A percentile compares a stretch with the other conserved stretches of the same genome.
Conservation (phyloP, 2,888 invertebrate genomes). For the Limenitis camilla region DNA sequence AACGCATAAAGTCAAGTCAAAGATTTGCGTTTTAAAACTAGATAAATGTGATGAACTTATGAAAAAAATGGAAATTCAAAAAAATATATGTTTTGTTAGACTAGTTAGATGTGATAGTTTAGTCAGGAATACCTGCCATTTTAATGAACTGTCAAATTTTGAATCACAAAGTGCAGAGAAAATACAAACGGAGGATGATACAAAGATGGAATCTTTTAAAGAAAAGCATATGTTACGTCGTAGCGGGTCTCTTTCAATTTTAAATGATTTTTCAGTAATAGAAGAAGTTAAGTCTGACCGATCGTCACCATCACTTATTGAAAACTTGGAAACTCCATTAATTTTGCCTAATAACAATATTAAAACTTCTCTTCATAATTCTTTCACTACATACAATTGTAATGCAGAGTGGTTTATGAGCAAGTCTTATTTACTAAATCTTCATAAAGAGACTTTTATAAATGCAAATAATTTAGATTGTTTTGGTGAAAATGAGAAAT, state of each 20-base stretch:
- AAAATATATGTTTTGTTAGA: constrained; percentile 36
- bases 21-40: constrained; percentile 38
- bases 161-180: neutral
- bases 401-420: constrained; percentile 28
- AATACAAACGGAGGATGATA: neutral
- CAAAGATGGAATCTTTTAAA: neutral
- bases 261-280: constrained; percentile 28
- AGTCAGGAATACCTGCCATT: neutral
- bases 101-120: constrained; percentile 41
- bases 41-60: constrained; percentile 41
- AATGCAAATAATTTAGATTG: neutral
- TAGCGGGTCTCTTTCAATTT: constrained; percentile 35
- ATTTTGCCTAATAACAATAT: neutral
- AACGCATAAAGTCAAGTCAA: constrained; percentile 4
- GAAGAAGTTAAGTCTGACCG: constrained; percentile 14
- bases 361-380: neutral
- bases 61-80: constrained; percentile 30
- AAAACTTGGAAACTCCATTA: constrained; percentile 6
- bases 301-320: constrained; percentile 12
- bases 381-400: constrained; percentile 11
- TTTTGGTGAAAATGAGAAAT: neutral
- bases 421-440: constrained; percentile 20
- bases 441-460: neutral
- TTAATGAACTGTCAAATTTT: neutral
- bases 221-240: constrained; percentile 22